Percentiles rank a stretch among this genome's conserved stretches.
Conservation (phyloP, 2,113 vertebrate species). For the Pituophis catenifer region DNA sequence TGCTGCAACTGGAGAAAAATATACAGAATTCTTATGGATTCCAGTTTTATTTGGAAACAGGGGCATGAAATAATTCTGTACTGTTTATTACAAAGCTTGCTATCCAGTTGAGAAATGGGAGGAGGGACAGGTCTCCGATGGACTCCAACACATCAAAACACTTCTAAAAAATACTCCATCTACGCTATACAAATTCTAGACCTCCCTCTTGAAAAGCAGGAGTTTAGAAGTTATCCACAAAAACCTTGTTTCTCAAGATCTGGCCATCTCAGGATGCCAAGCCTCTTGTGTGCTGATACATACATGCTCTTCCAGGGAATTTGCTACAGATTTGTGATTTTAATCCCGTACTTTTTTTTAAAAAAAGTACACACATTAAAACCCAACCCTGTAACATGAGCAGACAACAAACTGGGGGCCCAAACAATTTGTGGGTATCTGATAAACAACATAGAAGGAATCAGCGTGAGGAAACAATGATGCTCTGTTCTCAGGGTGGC, state of each 20-base stretch:
- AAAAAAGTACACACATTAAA: background rate
- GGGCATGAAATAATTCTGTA: background rate
- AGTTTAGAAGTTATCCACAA: slow-evolving; percentile 8
- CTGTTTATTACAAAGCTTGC: background rate
- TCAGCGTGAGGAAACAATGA: background rate
- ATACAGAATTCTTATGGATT: background rate
- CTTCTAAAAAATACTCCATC: background rate
- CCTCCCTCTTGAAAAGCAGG: background rate
- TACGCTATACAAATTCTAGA: slow-evolving; percentile 8
- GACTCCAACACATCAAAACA: background rate
- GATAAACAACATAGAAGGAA: slow-evolving; percentile 1
- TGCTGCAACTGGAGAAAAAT: background rate
- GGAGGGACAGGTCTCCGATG: background rate
- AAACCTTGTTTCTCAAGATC: background rate
- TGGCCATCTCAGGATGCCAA: background rate
- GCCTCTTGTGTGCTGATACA: background rate
- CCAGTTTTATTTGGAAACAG: background rate
- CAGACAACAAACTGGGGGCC: no score
- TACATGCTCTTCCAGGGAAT: slow-evolving; percentile 28
- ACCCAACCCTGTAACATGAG: slow-evolving; percentile 26
- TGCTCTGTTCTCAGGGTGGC: background rate
- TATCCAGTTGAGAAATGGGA: background rate
- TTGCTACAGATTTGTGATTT: background rate
- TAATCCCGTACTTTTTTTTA: slow-evolving; percentile 10
- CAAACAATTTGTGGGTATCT: background rate